These are phyloP conservation scores for Harpalus rufipes DNA, from an alignment of 2,888 invertebrate species.

Conservation along the genomic window DNA sequence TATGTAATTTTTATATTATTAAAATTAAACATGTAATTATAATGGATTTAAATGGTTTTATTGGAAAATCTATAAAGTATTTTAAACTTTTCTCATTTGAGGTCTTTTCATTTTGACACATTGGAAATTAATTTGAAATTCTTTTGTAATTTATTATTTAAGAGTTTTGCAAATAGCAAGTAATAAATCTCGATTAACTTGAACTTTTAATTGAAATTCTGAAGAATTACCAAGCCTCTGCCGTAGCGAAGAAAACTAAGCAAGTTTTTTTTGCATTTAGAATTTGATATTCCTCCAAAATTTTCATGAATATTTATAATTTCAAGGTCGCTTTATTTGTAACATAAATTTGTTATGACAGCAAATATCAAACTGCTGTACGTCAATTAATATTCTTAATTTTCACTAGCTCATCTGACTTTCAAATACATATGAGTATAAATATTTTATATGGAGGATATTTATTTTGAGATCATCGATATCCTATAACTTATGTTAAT, in stretches of 20 bases:
- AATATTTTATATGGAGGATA: constrained; percentile 22
- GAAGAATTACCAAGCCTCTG: constrained; percentile 1
- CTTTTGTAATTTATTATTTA: neutral
- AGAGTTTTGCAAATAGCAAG: constrained; percentile 14
- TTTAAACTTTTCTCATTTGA: neutral
- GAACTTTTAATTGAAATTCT: constrained; percentile 38
- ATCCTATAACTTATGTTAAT: constrained; percentile 17
- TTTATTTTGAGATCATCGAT: constrained; percentile 16
- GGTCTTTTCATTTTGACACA: neutral
- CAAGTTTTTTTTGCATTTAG: constrained; percentile 26
- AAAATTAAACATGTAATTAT: neutral
- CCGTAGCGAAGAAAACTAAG: constrained; percentile 6
- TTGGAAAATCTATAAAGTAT: neutral
- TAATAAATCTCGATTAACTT: constrained; percentile 30
- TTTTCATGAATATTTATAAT: constrained; percentile 48
- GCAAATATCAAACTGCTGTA: constrained; percentile 7
- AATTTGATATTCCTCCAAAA: constrained; percentile 43
- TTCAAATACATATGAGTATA: constrained; percentile 10
- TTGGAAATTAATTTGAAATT: constrained; percentile 13
- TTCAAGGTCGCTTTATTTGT: constrained; percentile 34
- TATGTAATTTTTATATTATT: too few species aligned
- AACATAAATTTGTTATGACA: constrained; percentile 28
- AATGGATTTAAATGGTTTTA: neutral
- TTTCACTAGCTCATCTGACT: constrained; percentile 24
- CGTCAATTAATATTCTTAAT: constrained; percentile 32